phyloP scores from a whole-genome alignment of 2,113 vertebrate genomes.

The Gobius niger region DNA sequence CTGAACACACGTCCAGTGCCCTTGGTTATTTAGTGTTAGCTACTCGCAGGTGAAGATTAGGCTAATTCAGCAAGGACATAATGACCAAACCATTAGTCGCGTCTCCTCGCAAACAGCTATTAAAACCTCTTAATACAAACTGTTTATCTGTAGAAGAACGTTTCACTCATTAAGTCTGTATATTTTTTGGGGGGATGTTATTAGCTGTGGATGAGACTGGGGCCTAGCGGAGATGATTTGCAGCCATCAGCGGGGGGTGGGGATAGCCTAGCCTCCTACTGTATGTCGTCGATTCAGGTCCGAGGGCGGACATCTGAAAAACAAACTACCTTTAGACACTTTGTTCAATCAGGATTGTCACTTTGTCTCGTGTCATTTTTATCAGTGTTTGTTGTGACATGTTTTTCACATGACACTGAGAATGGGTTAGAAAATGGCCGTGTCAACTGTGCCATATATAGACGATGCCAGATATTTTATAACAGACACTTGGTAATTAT shows the following conservation, averaged over 20 bases:
- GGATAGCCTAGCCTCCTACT: slow-evolving; percentile 66
- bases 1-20: not conserved
- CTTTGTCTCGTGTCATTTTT: not conserved
- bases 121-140: not conserved
- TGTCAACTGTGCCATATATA: slow-evolving; percentile 12
- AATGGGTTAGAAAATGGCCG: slow-evolving; percentile 48
- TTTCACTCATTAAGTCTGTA: too few species aligned
- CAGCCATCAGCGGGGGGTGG: slow-evolving; percentile 55
- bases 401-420: slow-evolving; percentile 9
- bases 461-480: slow-evolving; percentile 10
- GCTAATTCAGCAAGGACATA: slow-evolving; percentile 58
- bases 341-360: too few species aligned
- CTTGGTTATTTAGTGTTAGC: not conserved
- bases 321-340: slow-evolving; percentile 9
- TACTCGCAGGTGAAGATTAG: slow-evolving; percentile 36
- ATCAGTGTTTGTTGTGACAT: not conserved
- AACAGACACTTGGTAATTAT: not conserved
- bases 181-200: slow-evolving; percentile 10
- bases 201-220: slow-evolving; percentile 38
- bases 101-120: not conserved
- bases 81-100: not conserved
- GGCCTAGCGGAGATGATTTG: slow-evolving; percentile 60
- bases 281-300: slow-evolving; percentile 68
- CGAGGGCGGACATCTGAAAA: slow-evolving; percentile 52
- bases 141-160: slow-evolving; percentile 28